phyloP scores from a whole-genome alignment of 2,888 invertebrate species.

The Piscicola geometra region DNA sequence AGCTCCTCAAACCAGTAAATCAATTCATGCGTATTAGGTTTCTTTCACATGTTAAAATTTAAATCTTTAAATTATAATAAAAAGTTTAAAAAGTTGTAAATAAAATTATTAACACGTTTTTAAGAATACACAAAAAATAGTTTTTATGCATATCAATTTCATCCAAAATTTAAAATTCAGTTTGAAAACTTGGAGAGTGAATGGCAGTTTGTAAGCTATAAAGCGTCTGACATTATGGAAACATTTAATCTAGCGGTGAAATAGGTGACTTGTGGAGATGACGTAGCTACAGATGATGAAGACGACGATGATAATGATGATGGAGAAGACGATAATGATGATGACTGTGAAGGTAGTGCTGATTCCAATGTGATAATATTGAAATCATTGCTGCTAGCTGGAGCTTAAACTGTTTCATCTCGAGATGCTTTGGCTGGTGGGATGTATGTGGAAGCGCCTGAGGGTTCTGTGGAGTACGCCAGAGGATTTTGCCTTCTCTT shows the following conservation, averaged over 20 bases:
- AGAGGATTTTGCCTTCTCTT: too few relatives aligned
- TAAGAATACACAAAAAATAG: not conserved
- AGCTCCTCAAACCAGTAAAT: too few relatives aligned
- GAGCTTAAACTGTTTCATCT: too few relatives aligned
- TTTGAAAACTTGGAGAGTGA: not conserved
- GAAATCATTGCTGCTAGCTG: too few relatives aligned
- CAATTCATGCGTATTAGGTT: too few relatives aligned
- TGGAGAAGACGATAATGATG: not conserved
- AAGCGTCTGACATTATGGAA: not conserved
- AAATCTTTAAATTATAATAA: not conserved
- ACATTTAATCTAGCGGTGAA: not conserved
- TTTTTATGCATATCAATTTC: too few relatives aligned
- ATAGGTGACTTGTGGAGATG: not conserved
- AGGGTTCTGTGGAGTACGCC: too few relatives aligned
- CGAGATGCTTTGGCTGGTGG: too few relatives aligned
- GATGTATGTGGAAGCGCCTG: too few relatives aligned
- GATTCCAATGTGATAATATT: not conserved
- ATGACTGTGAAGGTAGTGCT: not conserved
- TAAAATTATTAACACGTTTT: not conserved
- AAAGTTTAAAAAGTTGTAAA: not conserved
- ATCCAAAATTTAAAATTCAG: too few relatives aligned
- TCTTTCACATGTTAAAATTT: too few relatives aligned
- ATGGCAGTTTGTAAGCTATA: not conserved
- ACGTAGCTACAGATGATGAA: too few relatives aligned
- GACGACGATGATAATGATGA: not conserved